Percentiles rank a stretch among this genome's conserved stretches.
These are phyloP conservation scores for Gallinago jamesoni DNA, from an alignment of 2,113 vertebrate species.

Conservation along the genomic window DNA sequence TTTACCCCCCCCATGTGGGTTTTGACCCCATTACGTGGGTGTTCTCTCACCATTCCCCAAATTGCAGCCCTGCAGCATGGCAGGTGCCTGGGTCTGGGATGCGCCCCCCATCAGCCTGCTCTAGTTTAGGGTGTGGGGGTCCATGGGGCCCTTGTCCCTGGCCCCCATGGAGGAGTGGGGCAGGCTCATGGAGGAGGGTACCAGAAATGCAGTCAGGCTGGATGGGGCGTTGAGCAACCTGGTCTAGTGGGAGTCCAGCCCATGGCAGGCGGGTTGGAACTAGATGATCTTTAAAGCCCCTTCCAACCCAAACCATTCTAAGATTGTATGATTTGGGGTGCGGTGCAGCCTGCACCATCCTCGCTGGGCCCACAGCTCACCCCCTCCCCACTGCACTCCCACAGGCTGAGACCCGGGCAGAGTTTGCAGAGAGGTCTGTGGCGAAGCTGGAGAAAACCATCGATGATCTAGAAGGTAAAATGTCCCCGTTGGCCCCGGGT, in stretches of 20 bases:
- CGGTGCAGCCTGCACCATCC: not conserved
- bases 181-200: not conserved
- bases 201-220: not conserved
- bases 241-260: no score
- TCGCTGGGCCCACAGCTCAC: not conserved
- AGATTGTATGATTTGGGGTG: not conserved
- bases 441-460: slow-evolving; percentile 96
- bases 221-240: no score
- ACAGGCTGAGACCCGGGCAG: slow-evolving; percentile 92
- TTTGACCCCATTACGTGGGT: not conserved
- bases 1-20: not conserved
- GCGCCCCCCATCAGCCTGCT: not conserved
- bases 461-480: slow-evolving; percentile 92
- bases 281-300: no score
- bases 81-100: not conserved
- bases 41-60: not conserved
- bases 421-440: slow-evolving; percentile 93
- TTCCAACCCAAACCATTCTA: no score
- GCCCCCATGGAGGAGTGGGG: not conserved
- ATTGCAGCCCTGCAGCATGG: not conserved
- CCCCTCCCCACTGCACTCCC: not conserved
- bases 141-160: not conserved
- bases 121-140: not conserved
- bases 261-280: no score
- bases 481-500: not conserved